Base-by-base conservation (phyloP, 2,888 invertebrate genomes). In the Tinea trinotella region DNA sequence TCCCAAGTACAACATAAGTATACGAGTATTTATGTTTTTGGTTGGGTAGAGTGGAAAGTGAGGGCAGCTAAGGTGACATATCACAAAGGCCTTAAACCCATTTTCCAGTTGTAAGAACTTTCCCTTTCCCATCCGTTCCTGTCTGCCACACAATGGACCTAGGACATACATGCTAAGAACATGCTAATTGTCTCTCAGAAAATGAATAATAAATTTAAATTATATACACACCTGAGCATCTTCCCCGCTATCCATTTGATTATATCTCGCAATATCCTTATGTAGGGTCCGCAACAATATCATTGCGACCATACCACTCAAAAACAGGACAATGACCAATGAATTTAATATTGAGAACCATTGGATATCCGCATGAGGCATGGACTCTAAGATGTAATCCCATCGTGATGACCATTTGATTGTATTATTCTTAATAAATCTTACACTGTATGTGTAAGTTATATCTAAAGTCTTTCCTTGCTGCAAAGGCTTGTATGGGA, bases 281-380 rank as follows among this genome's bases (percentile, higher is more conserved):
- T 99, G 98, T 57, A 99, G 85, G 0, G 99, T 99, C 58, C 99
- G 89, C 61, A 99, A 81, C 79, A 99, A 89, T 67, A 99, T 99
- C 99, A 99, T 99, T 20, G 98, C 99, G 12, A 99, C 98, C 99
- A 99, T 99, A 61, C 99, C 99, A 61, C 98, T 97, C 15, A 99
- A 86, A 82, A 99, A 99, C 24, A 98, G 83, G 1, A 97, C 97
- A 66, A 99, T 99, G 55, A 99, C 97, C 64, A 99, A 87, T 0
- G 98, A 98, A 79, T 99, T 99, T 58, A 99, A 88, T 67, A 99
- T 99, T 60, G 97, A 98, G 76, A 99, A 98, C 99, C 98, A 99
- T 74, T 99, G 98, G 64, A 99, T 98, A 72, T 98, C 98, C 0
- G 98, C 96, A 73, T 98, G 97, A 0, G 97, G 98, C 94, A 98